Evolutionary conservation across 2,888 invertebrate species (phyloP).

Genomic region (Tiliacea citrago): DNA sequence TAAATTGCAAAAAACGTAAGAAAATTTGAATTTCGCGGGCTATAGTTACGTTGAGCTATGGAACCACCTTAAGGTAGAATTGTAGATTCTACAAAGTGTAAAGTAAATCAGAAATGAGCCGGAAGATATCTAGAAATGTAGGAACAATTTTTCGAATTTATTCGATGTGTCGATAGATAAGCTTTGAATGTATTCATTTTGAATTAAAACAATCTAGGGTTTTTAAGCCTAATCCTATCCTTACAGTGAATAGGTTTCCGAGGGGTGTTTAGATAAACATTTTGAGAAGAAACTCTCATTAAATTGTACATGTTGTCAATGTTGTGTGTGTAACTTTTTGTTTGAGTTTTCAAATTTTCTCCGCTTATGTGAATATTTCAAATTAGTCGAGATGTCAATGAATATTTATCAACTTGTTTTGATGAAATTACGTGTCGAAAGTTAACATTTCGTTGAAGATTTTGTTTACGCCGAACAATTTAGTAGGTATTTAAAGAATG

Average conservation of each 20-base stretch:
- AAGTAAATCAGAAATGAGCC: conserved; percentile 11
- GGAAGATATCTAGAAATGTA: neutral
- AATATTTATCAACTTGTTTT: conserved; percentile 60
- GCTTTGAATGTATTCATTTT: neutral
- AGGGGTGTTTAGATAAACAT: conserved; percentile 14
- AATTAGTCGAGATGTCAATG: conserved; percentile 52
- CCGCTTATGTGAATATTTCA: conserved; percentile 51
- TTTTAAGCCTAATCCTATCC: neutral
- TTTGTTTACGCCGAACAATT: conserved; percentile 29
- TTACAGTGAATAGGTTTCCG: neutral
- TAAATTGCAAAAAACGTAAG: too few species aligned
- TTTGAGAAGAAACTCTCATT: conserved; percentile 30
- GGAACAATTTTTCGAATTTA: neutral
- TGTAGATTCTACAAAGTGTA: conserved; percentile 10
- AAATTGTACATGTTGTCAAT: conserved; percentile 26
- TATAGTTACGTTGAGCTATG: too few species aligned
- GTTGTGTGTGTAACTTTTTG: conserved; percentile 29
- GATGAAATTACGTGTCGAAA: conserved; percentile 50
- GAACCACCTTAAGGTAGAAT: neutral
- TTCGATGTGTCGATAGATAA: neutral
- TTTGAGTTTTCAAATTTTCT: conserved; percentile 47
- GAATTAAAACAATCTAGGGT: neutral
- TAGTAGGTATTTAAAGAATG: conserved; percentile 19
- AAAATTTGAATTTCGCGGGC: too few species aligned
- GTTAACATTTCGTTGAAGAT: conserved; percentile 21